These are phyloP conservation scores for Nycteola revayana DNA, from an alignment of 2,888 invertebrate species.

Conservation along the genomic window DNA sequence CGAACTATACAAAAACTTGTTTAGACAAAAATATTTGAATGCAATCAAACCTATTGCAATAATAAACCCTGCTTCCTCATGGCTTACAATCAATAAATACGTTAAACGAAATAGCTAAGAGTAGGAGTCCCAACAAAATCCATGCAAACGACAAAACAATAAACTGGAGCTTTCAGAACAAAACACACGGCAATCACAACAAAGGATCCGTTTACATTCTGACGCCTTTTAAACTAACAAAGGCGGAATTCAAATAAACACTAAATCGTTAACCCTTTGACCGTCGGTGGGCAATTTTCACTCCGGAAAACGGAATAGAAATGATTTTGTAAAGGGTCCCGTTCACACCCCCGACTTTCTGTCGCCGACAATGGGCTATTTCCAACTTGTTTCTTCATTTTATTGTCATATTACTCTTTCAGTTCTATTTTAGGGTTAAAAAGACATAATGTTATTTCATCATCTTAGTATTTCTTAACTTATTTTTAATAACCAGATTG, in stretches of 20 bases:
- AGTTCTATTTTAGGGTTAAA: constrained; percentile 3
- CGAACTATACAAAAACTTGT: too few species aligned
- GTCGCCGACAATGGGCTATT: not conserved
- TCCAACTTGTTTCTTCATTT: not conserved
- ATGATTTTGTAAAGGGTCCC: constrained; percentile 70
- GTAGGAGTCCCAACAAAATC: constrained; percentile 21
- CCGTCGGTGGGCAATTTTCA: constrained; percentile 78
- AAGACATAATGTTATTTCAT: too few species aligned
- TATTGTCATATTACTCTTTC: constrained; percentile 5
- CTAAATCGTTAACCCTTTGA: constrained; percentile 80
- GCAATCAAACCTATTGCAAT: too few species aligned
- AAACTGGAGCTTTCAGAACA: constrained; percentile 35
- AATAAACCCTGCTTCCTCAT: too few species aligned
- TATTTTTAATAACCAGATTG: too few species aligned
- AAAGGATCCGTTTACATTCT: constrained; percentile 77
- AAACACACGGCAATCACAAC: constrained; percentile 71
- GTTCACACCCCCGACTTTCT: constrained; percentile 37
- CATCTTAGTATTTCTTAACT: too few species aligned
- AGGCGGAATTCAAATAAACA: constrained; percentile 80
- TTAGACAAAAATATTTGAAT: too few species aligned
- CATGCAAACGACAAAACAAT: constrained; percentile 37
- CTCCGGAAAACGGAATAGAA: constrained; percentile 76
- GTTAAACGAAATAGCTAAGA: too few species aligned
- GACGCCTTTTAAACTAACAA: constrained; percentile 80
- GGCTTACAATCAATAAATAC: too few species aligned